Evolutionary conservation across 1,140 invertebrate genomes (phyloP).

Genomic region (Bilobella aurantiaca): DNA sequence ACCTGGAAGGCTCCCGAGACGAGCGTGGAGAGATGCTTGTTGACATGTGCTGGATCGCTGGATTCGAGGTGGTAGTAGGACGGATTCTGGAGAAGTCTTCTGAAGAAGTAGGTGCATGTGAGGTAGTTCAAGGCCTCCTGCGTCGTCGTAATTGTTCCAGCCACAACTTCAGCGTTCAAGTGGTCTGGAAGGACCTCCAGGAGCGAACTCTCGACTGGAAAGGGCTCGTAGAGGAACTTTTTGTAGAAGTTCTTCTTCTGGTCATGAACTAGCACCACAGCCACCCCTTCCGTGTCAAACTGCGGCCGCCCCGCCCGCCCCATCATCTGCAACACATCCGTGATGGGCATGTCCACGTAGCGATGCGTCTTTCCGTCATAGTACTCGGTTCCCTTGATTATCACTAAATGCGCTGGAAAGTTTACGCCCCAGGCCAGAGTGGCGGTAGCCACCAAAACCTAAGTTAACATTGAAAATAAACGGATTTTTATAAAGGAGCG

Average conservation of each 20-base stretch:
- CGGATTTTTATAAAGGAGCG: too few species aligned
- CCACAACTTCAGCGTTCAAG: constrained; percentile 88
- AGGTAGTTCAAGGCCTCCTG: constrained; percentile 94
- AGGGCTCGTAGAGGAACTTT: constrained; percentile 97
- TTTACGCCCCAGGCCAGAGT: constrained; percentile 99
- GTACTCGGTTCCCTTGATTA: constrained; percentile 87
- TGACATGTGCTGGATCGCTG: constrained; percentile 61
- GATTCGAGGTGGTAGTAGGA: constrained; percentile 77
- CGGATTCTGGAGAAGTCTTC: constrained; percentile 86
- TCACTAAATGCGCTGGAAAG: constrained; percentile 86
- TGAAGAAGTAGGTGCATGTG: constrained; percentile 97
- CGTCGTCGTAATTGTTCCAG: constrained; percentile 77
- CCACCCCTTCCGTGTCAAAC: constrained; percentile 89
- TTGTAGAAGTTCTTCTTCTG: constrained; percentile 99
- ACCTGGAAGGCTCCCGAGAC: constrained; percentile 65
- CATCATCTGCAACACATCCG: constrained; percentile 98
- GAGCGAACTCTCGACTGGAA: constrained; percentile 94
- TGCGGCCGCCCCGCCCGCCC: constrained; percentile 92
- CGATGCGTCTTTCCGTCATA: constrained; percentile 92
- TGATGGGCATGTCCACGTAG: constrained; percentile 99
- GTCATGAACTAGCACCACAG: constrained; percentile 94
- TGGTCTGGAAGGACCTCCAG: constrained; percentile 87
- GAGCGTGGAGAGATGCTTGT: constrained; percentile 59
- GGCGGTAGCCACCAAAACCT: constrained; percentile 91
- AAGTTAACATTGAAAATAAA: too few species aligned